Base-by-base conservation (phyloP, 2,797 vertebrate species). In the Melanotaenia boesemani region DNA sequence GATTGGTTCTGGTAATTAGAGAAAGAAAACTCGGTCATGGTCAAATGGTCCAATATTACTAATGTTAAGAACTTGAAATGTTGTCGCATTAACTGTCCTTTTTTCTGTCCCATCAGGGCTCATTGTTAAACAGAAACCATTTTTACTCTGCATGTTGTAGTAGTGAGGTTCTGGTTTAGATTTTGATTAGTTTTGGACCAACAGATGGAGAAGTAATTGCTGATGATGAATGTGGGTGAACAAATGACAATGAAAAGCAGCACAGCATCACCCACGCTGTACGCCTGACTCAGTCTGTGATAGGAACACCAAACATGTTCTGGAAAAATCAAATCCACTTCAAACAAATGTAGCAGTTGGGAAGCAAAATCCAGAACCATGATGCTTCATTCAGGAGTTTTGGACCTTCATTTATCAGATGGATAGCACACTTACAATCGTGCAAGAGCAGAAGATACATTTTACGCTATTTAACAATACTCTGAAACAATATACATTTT, bases 171-270 rank as follows among this genome's bases (percentile, higher is more conserved):
- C 13, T 73, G 20, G 37, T 61, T 37, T 18, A 12, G 4, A 20
- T 2, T 4, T 26, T n/a, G 13, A 32, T 73, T 61, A 15, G 32
- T 4, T 70, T 69, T 57, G n/a, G 24, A 78, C 58, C 34, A 50
- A 32, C 20, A 34, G 9, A 26, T 56, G 12, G 20, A 61, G 20
- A 68, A 20, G 46, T 39, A 30, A 70, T 77, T 22, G 7, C 22
- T 55, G 30, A 24, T 60, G 30, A 72, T 11, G 36, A 72, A 70
- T 0, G 62, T 74, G 58, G 66, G 63, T 26, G 50, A 80, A 61
- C 55, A 59, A 74, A 75, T 70, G 52, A 34, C 65, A 59, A 74
- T 58, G 59, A 58, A 67, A 67, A 48, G 28, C 59, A 39, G 44
- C 44, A 9, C 16, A 50, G 56, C 12, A 7, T 50, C 50, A 13